phyloP scores from a whole-genome alignment of 2,797 vertebrate genomes.

The Microctenopoma stevenorrisi region DNA sequence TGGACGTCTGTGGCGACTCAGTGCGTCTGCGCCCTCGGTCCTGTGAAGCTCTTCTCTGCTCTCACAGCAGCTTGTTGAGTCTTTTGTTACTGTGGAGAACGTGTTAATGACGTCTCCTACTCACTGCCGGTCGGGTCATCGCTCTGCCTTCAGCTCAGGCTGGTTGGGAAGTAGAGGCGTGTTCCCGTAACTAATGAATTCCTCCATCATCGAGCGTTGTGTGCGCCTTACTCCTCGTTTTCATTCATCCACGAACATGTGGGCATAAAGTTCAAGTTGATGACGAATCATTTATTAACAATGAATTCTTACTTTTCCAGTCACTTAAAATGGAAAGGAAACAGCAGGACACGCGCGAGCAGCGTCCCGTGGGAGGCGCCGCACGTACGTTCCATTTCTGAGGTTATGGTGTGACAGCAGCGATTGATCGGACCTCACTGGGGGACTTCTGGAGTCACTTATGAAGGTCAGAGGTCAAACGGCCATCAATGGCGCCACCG shows the following conservation, averaged over 20 bases:
- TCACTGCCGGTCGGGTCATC: not conserved
- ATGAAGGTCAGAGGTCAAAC: constrained; percentile 68
- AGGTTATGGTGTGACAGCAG: constrained; percentile 22
- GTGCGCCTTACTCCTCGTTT: no score
- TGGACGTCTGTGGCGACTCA: no score
- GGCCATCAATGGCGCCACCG: constrained; percentile 37
- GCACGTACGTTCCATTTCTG: not conserved
- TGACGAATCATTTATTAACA: no score
- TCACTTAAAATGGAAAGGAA: no score
- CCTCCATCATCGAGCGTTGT: no score
- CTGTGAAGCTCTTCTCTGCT: not conserved
- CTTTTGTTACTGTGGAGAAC: constrained; percentile 5
- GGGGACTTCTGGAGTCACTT: constrained; percentile 25
- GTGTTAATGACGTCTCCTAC: constrained; percentile 35
- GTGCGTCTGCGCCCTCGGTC: not conserved
- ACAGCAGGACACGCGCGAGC: no score
- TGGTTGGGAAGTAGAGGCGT: no score
- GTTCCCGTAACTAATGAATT: no score
- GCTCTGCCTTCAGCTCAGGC: not conserved
- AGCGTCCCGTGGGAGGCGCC: not conserved
- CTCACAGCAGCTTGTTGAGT: not conserved
- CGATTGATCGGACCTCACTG: constrained; percentile 52
- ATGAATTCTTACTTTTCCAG: no score
- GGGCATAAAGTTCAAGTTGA: no score
- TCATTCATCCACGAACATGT: no score